Conservation (phyloP, 1,140 invertebrate genomes). For the Ceratosolen fusciceps region DNA sequence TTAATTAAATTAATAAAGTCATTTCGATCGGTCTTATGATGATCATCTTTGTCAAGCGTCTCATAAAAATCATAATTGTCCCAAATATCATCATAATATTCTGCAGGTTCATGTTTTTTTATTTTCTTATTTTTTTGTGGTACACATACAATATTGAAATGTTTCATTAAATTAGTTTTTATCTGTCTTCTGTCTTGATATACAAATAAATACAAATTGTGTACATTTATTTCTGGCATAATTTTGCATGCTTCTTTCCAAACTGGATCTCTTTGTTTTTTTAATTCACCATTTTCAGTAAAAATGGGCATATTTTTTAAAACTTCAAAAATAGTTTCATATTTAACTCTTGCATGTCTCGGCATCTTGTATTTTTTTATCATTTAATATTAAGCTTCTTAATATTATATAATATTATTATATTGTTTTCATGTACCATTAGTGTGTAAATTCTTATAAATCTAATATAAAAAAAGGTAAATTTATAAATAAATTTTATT, state of each 20-base stretch:
- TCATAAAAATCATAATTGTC: slow-evolving; percentile 44
- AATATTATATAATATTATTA: no score
- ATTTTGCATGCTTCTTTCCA: slow-evolving; percentile 35
- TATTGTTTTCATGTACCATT: neutral
- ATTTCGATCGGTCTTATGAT: neutral
- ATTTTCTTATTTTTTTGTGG: slow-evolving; percentile 12
- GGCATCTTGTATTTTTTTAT: slow-evolving; percentile 39
- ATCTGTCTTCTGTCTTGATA: slow-evolving; percentile 33
- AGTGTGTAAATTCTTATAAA: neutral
- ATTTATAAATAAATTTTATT: neutral
- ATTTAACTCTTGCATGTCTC: slow-evolving; percentile 25
- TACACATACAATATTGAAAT: slow-evolving; percentile 23
- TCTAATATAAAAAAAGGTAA: neutral
- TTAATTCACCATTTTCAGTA: slow-evolving; percentile 41
- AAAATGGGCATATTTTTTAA: slow-evolving; percentile 36
- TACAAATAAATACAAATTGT: slow-evolving; percentile 39
- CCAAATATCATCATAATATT: slow-evolving; percentile 23
- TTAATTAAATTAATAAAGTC: slow-evolving; percentile 16
- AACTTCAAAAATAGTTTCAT: slow-evolving; percentile 29
- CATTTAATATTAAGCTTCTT: no score
- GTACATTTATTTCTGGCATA: slow-evolving; percentile 31
- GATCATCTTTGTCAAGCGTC: slow-evolving; percentile 20
- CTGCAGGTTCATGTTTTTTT: slow-evolving; percentile 1
- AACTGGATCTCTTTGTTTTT: slow-evolving; percentile 26
- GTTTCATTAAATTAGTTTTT: slow-evolving; percentile 33